Evolutionary conservation across 2,797 vertebrate genomes (phyloP), one percentile per base, ranked within the genome.

Genomic region (Sebastes alutus): DNA sequence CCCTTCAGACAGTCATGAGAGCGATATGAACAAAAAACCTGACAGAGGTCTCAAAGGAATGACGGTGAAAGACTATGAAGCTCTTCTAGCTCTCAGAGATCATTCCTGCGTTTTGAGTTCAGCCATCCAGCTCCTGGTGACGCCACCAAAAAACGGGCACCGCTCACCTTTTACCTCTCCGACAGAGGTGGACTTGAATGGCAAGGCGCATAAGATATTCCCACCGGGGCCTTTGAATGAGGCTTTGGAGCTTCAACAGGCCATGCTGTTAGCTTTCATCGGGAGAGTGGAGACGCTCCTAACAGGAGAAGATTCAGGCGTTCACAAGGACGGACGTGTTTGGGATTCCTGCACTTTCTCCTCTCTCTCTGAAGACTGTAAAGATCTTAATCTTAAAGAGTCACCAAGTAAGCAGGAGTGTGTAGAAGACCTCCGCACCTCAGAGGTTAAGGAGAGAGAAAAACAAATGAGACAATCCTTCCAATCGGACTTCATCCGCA

Each of bases 71-170:
- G 96, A 98, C 88, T 87, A 92, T 2, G 96, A 98, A 65, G 88
- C 73, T 6, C 95, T 99, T 32, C 86, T 96, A 0, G 95, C 96
- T 73, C 94, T 99, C 72, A 93, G 96, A 89, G 97, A 98, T 80
- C 98, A 99, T 84, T 96, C 97, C 0, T 90, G 88, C 0, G 93
- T 99, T 13, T 94, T 99, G 86, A 96, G 91, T 82, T 97, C 97
- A 79, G 96, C 97, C 27, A 97, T 99, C 0, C 96, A 97, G 2
- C 83, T 99, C 23, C 89, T 99, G 88, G 96, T 93, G 59, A 42
- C 84, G 5, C 94, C 96, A 0, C 92, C 96, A 6, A 94, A 96
- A 92, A 97, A 97, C 0, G 95, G 97, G 58, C 96, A 96, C 76
- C 94, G 94, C 4, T 95, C 93, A 20, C 81, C 96, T 9, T 72